Base-by-base conservation (phyloP, 2,113 vertebrate genomes). In the Scartelaos histophorus region DNA sequence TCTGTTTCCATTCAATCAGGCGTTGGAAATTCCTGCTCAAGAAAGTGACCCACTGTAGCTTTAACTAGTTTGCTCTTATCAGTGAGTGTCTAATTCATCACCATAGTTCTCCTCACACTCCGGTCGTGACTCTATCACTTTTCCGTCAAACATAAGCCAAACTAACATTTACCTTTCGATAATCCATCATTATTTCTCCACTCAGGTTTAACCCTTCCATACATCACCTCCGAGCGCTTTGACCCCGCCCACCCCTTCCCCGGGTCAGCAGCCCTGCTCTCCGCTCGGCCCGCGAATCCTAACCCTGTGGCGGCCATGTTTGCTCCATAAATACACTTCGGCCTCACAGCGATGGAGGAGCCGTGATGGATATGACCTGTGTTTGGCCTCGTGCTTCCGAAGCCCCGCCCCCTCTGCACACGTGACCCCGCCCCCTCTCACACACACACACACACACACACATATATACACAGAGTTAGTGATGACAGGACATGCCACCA, bases 361-460 rank as follows among this genome's bases (percentile, higher is more conserved):
- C 6, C 78, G 71, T 88, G 87, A 89, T 85, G 74, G 86, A 86
- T 85, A 65, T 79, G 85, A 61, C 77, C 79, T 70, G 22, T 64
- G 69, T 67, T 82, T 79, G 6, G 71, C 76, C 78, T 7, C 76
- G 46, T 16, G 12, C 51, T 6, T 2, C 19, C 0, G 19, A n/a
- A 21, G 51, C 51, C 51, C 51, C 51, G 19, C 51, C 51, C 19
- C 15, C 16, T 15, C 16, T 5, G 49, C 16, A 5, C 51, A 9
- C 19, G 75, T 85, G 75, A 76, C 78, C 85, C 85, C 69, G 69
- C 75, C 71, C 56, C 54, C 54, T 22, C 22, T 3, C 13, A 16
- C 25, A 1, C 58, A 7, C 13, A 56, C 53, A 56, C 53, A 54
- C 53, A 21, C 5, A 54, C 1, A 4, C 70, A 35, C 70, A 73